Conservation (phyloP, 64 coral and sea anemone species). For the Stylophora pistillata region DNA sequence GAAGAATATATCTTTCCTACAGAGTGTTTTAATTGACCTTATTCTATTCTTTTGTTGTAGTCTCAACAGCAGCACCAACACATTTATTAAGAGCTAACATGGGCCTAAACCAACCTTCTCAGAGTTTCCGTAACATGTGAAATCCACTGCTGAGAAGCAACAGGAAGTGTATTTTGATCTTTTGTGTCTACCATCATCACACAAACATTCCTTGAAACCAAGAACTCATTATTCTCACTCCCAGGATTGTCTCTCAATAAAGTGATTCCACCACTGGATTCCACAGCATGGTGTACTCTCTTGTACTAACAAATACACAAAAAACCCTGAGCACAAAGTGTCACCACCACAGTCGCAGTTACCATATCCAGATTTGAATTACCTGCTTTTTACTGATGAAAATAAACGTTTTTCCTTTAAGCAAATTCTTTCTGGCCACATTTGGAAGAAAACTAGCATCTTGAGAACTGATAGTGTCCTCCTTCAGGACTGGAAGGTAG, state of each 20-base stretch:
- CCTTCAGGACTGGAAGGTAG: constrained; percentile 80
- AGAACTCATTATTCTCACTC: constrained; percentile 22
- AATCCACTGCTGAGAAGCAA: constrained; percentile 75
- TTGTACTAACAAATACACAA: constrained; percentile 44
- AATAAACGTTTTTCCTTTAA: constrained; percentile 73
- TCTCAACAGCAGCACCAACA: no score
- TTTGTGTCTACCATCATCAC: constrained; percentile 94
- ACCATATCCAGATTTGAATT: background rate
- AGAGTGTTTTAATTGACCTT: no score
- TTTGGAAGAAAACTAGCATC: constrained; percentile 68
- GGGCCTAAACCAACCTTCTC: constrained; percentile 52
- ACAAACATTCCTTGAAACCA: constrained; percentile 53
- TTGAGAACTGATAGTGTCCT: constrained; percentile 76
- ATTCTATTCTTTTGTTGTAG: no score
- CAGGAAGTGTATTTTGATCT: constrained; percentile 53
- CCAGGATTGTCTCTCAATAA: constrained; percentile 38
- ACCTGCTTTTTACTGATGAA: constrained; percentile 97
- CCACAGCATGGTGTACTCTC: constrained; percentile 45
- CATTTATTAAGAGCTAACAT: no score
- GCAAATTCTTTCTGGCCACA: constrained; percentile 56
- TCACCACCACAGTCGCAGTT: background rate
- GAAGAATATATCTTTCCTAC: no score
- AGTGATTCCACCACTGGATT: constrained; percentile 40
- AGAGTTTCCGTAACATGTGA: constrained; percentile 70
- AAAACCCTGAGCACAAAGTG: background rate